Conservation (phyloP, 2,888 invertebrate genomes). For the Limenitis camilla region DNA sequence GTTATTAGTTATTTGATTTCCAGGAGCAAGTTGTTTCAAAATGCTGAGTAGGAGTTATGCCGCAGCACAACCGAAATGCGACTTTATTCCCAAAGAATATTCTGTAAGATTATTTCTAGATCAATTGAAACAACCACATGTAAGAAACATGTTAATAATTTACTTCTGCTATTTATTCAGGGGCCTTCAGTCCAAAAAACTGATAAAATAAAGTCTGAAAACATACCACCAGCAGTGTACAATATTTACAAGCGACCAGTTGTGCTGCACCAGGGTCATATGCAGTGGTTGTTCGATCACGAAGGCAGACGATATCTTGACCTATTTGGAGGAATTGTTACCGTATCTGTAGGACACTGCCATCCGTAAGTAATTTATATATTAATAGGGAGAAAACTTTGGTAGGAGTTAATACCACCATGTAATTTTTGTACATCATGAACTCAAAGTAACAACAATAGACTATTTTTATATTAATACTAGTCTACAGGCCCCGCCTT, state of each 20-base stretch:
- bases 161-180: constrained; percentile 35
- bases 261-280: constrained; percentile 87
- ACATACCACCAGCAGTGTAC: constrained; percentile 81
- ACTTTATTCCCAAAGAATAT: constrained; percentile 48
- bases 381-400: too few relatives aligned
- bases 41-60: constrained; percentile 22
- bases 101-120: constrained; percentile 42
- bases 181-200: constrained; percentile 78
- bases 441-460: too few relatives aligned
- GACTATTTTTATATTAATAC: too few relatives aligned
- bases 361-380: constrained; percentile 92
- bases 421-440: too few relatives aligned
- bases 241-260: constrained; percentile 89
- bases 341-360: constrained; percentile 97
- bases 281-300: constrained; percentile 95
- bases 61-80: constrained; percentile 33
- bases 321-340: constrained; percentile 97
- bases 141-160: neutral
- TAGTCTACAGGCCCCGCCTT: too few relatives aligned
- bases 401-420: too few relatives aligned
- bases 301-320: constrained; percentile 92
- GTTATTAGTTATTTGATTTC: too few relatives aligned
- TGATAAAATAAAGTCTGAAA: constrained; percentile 71
- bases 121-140: neutral
- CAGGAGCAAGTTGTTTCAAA: constrained; percentile 24